Evolutionary conservation across 2,113 vertebrate species (phyloP).

Genomic region (Indri indri): DNA sequence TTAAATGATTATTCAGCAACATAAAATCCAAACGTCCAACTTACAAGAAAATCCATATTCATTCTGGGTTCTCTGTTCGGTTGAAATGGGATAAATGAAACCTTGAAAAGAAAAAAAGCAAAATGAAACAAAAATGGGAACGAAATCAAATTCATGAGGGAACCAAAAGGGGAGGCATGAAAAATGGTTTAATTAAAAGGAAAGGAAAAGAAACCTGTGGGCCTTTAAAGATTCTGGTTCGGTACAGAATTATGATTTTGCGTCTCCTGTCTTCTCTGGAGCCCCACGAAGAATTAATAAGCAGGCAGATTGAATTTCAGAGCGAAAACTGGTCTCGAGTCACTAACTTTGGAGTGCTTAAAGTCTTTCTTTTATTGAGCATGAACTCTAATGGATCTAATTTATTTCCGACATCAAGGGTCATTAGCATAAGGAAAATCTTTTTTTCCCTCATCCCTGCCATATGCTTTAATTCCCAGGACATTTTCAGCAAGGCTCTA

Average conservation of each 20-base stretch:
- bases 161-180: constrained; percentile 87
- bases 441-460: constrained; percentile 82
- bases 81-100: constrained; percentile 98
- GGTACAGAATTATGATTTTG: constrained; percentile 80
- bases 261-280: constrained; percentile 88
- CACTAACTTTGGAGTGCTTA: constrained; percentile 92
- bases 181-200: constrained; percentile 85
- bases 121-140: constrained; percentile 90
- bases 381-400: constrained; percentile 90
- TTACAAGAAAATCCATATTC: constrained; percentile 99
- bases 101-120: constrained; percentile 91
- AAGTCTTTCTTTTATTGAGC: constrained; percentile 91
- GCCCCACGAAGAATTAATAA: constrained; percentile 90
- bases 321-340: constrained; percentile 90
- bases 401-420: constrained; percentile 88
- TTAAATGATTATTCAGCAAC: constrained; percentile 80
- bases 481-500: constrained; percentile 80
- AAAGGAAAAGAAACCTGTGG: constrained; percentile 79
- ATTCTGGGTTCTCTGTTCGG: constrained; percentile 94
- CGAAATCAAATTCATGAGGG: constrained; percentile 88
- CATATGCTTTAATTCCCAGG: constrained; percentile 89
- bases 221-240: constrained; percentile 82
- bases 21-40: constrained; percentile 89
- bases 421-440: constrained; percentile 89
- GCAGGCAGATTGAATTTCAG: constrained; percentile 88